Percentiles rank a stretch among this genome's conserved stretches.
These are phyloP conservation scores for Cosmorhoe ocellata DNA, from an alignment of 2,888 invertebrate genomes.

Conservation along the genomic window DNA sequence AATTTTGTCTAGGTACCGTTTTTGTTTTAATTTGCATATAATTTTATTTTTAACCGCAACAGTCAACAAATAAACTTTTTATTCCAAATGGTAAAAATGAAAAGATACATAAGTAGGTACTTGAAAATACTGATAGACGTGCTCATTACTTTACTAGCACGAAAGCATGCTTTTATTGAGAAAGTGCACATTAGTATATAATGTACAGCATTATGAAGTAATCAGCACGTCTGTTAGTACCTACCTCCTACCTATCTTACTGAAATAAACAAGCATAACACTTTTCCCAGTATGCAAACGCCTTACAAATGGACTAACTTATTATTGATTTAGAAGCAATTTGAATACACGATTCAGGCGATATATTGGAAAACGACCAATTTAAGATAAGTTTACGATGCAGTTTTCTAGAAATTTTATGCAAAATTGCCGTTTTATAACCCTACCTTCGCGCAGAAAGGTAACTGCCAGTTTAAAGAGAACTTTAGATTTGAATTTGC, in stretches of 20 bases:
- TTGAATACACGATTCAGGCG: slow-evolving; percentile 37
- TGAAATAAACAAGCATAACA: not conserved
- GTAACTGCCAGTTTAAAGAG: slow-evolving; percentile 8
- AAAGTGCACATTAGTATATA: no score
- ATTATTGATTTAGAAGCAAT: slow-evolving; percentile 21
- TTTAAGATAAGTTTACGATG: slow-evolving; percentile 46
- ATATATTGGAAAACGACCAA: slow-evolving; percentile 45
- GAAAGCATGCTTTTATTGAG: no score
- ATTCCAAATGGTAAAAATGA: no score
- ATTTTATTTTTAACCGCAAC: no score
- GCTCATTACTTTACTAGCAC: no score
- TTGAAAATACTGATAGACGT: no score
- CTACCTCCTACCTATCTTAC: no score
- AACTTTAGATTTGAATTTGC: slow-evolving; percentile 14
- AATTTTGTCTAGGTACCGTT: not conserved
- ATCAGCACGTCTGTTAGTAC: no score
- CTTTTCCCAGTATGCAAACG: not conserved
- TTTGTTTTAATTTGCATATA: no score
- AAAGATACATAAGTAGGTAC: no score
- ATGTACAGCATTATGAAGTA: no score
- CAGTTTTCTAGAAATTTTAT: slow-evolving; percentile 49
- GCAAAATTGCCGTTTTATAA: slow-evolving; percentile 55
- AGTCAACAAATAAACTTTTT: no score
- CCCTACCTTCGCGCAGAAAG: slow-evolving; percentile 34
- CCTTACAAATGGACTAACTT: not conserved